Conservation (phyloP, 1,140 invertebrate genomes). For the Conopomorpha cramerella region DNA sequence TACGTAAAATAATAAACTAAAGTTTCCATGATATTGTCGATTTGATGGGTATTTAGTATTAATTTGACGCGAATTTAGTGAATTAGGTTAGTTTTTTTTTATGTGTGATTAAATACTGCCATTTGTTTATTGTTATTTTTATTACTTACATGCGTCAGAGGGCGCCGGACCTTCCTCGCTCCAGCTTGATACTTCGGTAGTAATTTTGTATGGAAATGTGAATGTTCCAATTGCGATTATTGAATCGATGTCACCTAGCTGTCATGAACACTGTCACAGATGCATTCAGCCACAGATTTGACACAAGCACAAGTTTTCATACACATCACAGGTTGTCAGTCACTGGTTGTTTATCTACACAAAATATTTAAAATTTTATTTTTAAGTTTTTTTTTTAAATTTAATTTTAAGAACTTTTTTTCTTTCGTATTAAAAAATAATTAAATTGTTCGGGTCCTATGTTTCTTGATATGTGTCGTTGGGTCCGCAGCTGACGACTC, state of each 20-base stretch:
- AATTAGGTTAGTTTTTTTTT: too few species aligned
- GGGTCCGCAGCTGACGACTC: too few species aligned
- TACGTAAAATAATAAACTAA: too few species aligned
- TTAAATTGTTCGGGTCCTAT: conserved; percentile 49
- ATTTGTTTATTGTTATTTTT: too few species aligned
- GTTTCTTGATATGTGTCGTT: conserved; percentile 52
- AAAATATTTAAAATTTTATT: conserved; percentile 30
- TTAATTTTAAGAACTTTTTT: too few species aligned
- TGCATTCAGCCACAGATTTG: conserved; percentile 21
- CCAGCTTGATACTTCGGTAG: conserved; percentile 57
- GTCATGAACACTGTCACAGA: conserved; percentile 28
- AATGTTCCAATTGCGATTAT: conserved; percentile 28
- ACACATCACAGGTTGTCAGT: conserved; percentile 42
- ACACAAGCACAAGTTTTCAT: conserved; percentile 37
- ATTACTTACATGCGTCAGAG: conserved; percentile 58
- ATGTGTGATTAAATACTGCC: too few species aligned
- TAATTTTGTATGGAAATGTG: conserved; percentile 50
- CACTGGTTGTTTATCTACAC: conserved; percentile 11
- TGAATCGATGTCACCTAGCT: conserved; percentile 26
- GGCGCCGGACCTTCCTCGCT: conserved; percentile 48
- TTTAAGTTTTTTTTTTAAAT: conserved; percentile 15
- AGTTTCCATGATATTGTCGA: too few species aligned
- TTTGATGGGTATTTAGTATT: too few species aligned
- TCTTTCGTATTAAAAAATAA: too few species aligned
- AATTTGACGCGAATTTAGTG: too few species aligned